Evolutionary conservation across 2,888 invertebrate genomes (phyloP), one percentile per base, ranked within the genome.

Genomic region (Salpingus planirostris): DNA sequence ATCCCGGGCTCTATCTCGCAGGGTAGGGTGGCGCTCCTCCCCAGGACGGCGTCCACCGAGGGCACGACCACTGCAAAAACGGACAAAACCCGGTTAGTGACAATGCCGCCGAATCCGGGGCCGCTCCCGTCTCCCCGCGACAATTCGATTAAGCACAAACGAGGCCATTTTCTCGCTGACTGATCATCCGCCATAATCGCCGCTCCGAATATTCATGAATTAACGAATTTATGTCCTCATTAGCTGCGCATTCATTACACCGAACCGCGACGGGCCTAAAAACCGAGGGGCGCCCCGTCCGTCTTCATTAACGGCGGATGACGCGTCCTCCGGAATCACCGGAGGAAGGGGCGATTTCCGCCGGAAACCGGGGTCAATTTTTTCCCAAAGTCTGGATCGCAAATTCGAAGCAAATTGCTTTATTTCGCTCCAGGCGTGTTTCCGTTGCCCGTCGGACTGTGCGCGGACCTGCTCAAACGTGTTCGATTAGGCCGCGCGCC

Each of bases 1-100:
- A 79, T 75, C 23, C 43, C 40, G 32, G 89, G 87, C 52, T 83
- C 84, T 63, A 90, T 86, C 73, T 90, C 86, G 70, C 90, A 91
- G 21, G 90, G 90, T 54, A 91, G 67, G 29, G 83, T 80, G 36
- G 89, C 88, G 47, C 83, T 85, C 30, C 81, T 76, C 4, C 88
- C 87, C 44, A 89, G 68, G 24, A 90, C 88, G 7, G 89, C 89
- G 55, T 84, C 87, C 46, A 90, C 87, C 44, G 74, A 73, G 34
- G 76, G 74, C 29, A 77, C 74, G 47, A 76, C 73, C 51, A 78
- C 82, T 80, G 71, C 47, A 69, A 46, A n/a, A n/a, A n/a, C n/a
- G n/a, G n/a, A n/a, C n/a, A n/a, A n/a, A n/a, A n/a, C n/a, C n/a
- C n/a, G n/a, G n/a, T 33, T 28, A 28, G 27, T 32, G 21, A n/a